phyloP scores from a whole-genome alignment of 2,113 vertebrate species.

The Mormyrus iriodes region DNA sequence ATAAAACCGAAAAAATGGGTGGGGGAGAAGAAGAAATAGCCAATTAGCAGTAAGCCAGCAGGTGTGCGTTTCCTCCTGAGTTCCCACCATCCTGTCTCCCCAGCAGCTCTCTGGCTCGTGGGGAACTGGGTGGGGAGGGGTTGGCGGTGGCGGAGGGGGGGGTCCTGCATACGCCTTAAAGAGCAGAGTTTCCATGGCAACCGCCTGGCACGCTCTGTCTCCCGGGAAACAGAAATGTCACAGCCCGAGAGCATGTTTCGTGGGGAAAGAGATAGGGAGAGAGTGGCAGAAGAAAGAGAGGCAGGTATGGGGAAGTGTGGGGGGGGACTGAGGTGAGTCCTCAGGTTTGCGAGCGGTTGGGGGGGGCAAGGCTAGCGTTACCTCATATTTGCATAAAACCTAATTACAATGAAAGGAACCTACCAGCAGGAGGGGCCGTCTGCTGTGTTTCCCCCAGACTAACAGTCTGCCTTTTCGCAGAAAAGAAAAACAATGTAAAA shows the following conservation, averaged over 20 bases:
- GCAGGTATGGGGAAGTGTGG: conserved; percentile 40
- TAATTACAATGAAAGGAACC: conserved; percentile 1
- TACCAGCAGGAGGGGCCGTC: background rate
- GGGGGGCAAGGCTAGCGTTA: background rate
- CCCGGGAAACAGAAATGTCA: conserved; percentile 76
- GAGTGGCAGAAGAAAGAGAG: background rate
- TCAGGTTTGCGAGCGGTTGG: background rate
- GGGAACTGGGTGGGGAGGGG: background rate
- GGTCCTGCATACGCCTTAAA: conserved; percentile 59
- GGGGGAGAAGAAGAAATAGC: conserved; percentile 53
- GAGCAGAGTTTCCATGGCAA: conserved; percentile 70
- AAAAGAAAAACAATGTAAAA: background rate
- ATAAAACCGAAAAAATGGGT: conserved; percentile 44
- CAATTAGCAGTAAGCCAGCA: conserved; percentile 71
- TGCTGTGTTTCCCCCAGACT: background rate
- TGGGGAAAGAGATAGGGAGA: conserved; percentile 23
- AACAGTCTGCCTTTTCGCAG: background rate
- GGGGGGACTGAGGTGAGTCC: conserved; percentile 23
- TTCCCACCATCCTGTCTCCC: conserved; percentile 36
- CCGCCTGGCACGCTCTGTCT: conserved; percentile 66
- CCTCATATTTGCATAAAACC: conserved; percentile 2
- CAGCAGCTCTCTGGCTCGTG: conserved; percentile 16
- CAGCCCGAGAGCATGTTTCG: conserved; percentile 61
- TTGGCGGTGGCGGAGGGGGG: conserved; percentile 18
- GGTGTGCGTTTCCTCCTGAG: conserved; percentile 46